Percentiles rank a stretch among this genome's conserved stretches.
These are phyloP conservation scores for Campylorhamphus procurvoides DNA, from an alignment of 2,113 vertebrate genomes.

Conservation along the genomic window DNA sequence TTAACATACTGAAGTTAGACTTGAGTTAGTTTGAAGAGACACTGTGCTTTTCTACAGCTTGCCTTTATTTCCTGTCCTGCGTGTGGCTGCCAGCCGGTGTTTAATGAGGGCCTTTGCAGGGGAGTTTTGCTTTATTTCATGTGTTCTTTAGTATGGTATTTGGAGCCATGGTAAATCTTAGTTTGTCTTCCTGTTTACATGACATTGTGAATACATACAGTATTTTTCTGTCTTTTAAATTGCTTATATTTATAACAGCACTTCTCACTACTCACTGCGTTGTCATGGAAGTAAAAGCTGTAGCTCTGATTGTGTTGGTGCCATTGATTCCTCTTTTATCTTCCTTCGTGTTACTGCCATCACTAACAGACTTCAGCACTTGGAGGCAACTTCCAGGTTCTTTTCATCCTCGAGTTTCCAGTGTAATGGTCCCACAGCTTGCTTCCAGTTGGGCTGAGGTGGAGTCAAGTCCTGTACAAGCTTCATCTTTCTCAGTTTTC, in stretches of 20 bases:
- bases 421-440: not conserved
- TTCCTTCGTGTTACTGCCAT: not conserved
- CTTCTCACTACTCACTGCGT: accelerated
- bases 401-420: not conserved
- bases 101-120: not conserved
- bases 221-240: not conserved
- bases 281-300: not conserved
- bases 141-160: not conserved
- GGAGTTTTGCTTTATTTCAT: not conserved
- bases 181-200: not conserved
- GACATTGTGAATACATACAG: not conserved
- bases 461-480: not conserved
- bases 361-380: not conserved
- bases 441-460: not conserved
- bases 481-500: not conserved
- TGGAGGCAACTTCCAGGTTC: not conserved
- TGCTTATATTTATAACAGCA: not conserved
- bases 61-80: not conserved
- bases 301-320: not conserved
- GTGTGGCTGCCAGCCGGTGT: not conserved
- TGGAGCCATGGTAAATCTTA: not conserved
- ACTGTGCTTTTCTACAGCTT: not conserved
- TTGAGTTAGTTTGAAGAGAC: not conserved
- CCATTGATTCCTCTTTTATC: not conserved
- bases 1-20: not conserved